Conservation (phyloP, 2,113 vertebrate species). For the Ochotona princeps region DNA sequence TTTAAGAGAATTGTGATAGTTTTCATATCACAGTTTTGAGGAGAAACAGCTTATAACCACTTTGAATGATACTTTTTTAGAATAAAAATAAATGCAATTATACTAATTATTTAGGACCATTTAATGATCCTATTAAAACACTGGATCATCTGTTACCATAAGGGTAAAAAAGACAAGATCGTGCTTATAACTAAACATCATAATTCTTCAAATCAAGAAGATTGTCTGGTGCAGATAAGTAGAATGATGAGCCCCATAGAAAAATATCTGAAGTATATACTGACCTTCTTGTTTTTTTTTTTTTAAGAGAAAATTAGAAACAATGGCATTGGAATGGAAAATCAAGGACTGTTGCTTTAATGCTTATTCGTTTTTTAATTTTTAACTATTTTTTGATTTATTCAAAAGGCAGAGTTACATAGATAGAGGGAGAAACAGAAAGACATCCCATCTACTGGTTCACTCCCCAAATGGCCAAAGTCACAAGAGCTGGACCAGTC, state of each 20-base stretch:
- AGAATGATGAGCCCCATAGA: not conserved
- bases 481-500: no score
- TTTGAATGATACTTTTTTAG: conserved; percentile 4
- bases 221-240: not conserved
- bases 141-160: not conserved
- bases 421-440: not conserved
- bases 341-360: not conserved
- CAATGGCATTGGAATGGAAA: conserved; percentile 48
- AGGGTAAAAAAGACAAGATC: not conserved
- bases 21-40: not conserved
- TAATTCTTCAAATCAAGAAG: conserved; percentile 12
- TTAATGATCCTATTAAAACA: conserved; percentile 23
- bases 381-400: no score
- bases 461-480: no score
- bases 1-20: conserved; percentile 22
- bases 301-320: not conserved
- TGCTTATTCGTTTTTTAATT: not conserved
- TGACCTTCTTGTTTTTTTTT: conserved; percentile 6
- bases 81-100: conserved; percentile 44
- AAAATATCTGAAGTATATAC: not conserved
- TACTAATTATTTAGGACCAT: conserved; percentile 6
- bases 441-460: no score
- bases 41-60: conserved; percentile 10
- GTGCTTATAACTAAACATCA: not conserved
- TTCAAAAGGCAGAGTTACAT: not conserved